Conservation (phyloP, 2,888 invertebrate species). For the Scelioninae gen. 2 region DNA sequence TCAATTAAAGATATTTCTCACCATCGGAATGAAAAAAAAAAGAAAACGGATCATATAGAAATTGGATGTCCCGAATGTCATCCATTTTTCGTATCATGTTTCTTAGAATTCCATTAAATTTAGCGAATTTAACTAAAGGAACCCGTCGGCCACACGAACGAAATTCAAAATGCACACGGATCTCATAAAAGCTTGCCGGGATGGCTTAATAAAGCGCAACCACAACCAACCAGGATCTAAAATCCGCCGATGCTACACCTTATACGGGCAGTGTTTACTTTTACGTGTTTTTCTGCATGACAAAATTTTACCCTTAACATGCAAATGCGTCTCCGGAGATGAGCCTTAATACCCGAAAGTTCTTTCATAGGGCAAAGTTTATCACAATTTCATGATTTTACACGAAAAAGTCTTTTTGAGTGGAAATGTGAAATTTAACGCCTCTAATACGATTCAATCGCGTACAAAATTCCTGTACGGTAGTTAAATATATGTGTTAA, state of each 20-base stretch:
- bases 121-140: conserved; percentile 23
- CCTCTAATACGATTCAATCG: conserved; percentile 24
- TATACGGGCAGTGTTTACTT: conserved; percentile 38
- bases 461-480: conserved; percentile 13
- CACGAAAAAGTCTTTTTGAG: conserved; percentile 19
- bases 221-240: conserved; percentile 29
- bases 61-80: not conserved
- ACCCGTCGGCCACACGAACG: conserved; percentile 10
- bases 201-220: conserved; percentile 44
- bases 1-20: too few relatives aligned
- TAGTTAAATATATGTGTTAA: too few relatives aligned
- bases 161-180: conserved; percentile 29
- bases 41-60: not conserved
- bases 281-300: conserved; percentile 30
- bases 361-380: conserved; percentile 12
- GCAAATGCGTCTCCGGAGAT: conserved; percentile 41
- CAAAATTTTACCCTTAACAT: conserved; percentile 43
- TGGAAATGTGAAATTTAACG: conserved; percentile 24
- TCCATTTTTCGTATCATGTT: conserved; percentile 8
- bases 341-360: conserved; percentile 42
- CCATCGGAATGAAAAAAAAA: not conserved
- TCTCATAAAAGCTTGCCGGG: conserved; percentile 41
- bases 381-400: conserved; percentile 14
- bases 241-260: conserved; percentile 28
- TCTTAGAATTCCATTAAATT: conserved; percentile 19